A percentile compares a stretch with the other conserved stretches of the same genome.
phyloP scores from a whole-genome alignment of 2,888 invertebrate species.

The Sarcophaga subvicina region DNA sequence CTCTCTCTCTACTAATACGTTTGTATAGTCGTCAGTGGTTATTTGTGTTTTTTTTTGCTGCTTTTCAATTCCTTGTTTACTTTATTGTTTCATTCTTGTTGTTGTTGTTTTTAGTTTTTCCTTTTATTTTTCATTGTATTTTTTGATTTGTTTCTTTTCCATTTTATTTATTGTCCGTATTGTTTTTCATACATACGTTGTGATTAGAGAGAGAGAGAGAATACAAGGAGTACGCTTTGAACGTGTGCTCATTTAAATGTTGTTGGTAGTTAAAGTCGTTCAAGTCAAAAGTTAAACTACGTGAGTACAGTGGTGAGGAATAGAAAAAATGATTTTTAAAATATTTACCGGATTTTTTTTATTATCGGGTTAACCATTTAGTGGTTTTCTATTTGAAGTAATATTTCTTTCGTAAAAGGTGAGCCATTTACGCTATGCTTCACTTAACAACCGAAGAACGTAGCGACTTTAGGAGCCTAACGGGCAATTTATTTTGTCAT shows the following conservation, averaged over 20 bases:
- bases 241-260: constrained; percentile 57
- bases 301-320: constrained; percentile 47
- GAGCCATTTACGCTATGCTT: too few relatives aligned
- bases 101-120: constrained; percentile 32
- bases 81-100: background rate
- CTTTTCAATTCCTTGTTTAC: constrained; percentile 49
- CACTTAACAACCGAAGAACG: too few relatives aligned
- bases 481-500: too few relatives aligned
- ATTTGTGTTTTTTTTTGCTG: constrained; percentile 32
- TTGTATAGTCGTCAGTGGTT: constrained; percentile 34
- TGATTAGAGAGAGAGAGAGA: background rate
- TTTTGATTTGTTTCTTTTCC: constrained; percentile 16
- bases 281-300: constrained; percentile 58
- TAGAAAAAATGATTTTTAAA: background rate
- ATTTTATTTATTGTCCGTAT: constrained; percentile 9
- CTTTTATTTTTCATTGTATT: background rate
- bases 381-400: too few relatives aligned
- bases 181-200: too few relatives aligned
- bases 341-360: background rate
- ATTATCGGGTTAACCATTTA: background rate
- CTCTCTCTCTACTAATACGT: background rate
- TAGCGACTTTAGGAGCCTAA: too few relatives aligned
- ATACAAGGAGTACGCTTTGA: background rate
- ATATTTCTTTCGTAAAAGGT: too few relatives aligned
- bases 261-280: constrained; percentile 48